A percentile compares a stretch with the other conserved stretches of the same genome.
Conservation (phyloP, 2,113 vertebrate genomes). For the Naja naja region DNA sequence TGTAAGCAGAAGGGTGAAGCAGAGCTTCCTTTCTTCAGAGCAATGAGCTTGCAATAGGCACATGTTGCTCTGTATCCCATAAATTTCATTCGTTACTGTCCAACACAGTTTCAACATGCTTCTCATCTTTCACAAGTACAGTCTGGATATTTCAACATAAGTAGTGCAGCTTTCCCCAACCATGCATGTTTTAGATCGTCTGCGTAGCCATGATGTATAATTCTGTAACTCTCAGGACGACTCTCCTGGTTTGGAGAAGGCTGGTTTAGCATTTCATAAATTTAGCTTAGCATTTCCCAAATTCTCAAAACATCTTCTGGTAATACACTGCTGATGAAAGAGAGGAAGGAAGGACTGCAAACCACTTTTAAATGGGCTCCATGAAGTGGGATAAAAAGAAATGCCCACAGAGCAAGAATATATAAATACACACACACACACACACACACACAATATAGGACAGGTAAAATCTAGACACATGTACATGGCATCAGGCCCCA, state of each 20-base stretch:
- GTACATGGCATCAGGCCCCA: background rate
- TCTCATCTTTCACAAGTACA: background rate
- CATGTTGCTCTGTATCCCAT: background rate
- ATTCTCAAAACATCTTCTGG: slow-evolving; percentile 1
- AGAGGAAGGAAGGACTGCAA: background rate
- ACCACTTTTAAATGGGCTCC: background rate
- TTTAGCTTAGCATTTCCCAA: background rate
- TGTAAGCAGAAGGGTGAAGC: background rate
- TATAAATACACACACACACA: background rate
- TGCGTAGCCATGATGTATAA: background rate
- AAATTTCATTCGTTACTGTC: background rate
- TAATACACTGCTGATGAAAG: background rate
- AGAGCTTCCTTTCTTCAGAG: background rate
- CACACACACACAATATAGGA: background rate
- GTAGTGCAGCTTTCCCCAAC: background rate
- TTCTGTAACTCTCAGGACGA: background rate
- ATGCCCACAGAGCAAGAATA: background rate
- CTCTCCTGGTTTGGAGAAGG: background rate
- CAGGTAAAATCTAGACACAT: background rate
- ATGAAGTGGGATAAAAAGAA: background rate
- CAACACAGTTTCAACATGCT: background rate
- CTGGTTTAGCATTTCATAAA: background rate
- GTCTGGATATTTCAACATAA: background rate
- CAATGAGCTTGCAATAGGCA: background rate
- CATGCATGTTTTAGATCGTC: background rate